Conservation (phyloP, 2,113 vertebrate species). For the Ammodytes marinus region DNA sequence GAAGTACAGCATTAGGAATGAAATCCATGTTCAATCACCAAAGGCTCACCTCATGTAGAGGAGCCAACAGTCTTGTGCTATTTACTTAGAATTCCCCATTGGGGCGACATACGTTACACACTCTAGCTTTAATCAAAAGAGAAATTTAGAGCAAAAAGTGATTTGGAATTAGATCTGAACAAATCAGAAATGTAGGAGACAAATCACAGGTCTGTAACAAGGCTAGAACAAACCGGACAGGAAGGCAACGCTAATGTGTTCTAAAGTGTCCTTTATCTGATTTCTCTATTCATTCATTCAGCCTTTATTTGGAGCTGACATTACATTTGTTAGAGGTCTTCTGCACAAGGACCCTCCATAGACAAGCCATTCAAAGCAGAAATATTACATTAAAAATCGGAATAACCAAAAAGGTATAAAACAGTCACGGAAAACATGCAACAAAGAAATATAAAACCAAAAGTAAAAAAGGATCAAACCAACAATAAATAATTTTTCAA, state of each 20-base stretch:
- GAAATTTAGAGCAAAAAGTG: too few relatives aligned
- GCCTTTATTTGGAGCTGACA: background rate
- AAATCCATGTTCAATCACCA: too few relatives aligned
- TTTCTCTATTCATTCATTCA: background rate
- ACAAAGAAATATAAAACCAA: background rate
- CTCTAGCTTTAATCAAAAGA: too few relatives aligned
- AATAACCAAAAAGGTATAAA: background rate
- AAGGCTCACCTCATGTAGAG: too few relatives aligned
- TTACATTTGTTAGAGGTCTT: background rate
- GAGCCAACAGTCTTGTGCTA: too few relatives aligned
- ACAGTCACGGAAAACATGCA: background rate
- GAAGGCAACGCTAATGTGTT: background rate
- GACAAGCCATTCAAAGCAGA: background rate
- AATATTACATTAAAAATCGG: background rate
- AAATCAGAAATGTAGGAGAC: conserved; percentile 3
- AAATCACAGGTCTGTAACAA: background rate
- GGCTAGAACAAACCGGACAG: background rate
- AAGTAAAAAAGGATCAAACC: background rate
- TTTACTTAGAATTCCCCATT: too few relatives aligned
- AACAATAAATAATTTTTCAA: background rate
- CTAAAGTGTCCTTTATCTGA: background rate
- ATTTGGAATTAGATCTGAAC: background rate
- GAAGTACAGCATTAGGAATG: too few relatives aligned
- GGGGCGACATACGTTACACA: too few relatives aligned
- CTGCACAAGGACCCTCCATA: too few relatives aligned